These are phyloP conservation scores for Ormyrus labotus DNA, from an alignment of 2,888 invertebrate species.

Conservation along the genomic window DNA sequence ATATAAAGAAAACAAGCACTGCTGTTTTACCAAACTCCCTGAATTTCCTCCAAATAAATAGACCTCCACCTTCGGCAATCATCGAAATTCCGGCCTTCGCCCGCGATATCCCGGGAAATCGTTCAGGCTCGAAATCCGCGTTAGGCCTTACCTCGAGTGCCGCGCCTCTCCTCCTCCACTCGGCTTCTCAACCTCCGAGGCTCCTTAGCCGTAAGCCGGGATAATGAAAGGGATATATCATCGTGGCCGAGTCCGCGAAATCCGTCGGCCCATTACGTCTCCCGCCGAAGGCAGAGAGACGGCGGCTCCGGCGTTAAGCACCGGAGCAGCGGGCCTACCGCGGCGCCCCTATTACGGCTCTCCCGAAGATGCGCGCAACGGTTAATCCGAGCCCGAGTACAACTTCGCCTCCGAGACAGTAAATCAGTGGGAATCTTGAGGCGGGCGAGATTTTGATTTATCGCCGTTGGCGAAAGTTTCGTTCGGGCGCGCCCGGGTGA, in stretches of 20 bases:
- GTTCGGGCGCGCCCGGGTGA: too few relatives aligned
- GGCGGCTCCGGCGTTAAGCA: neutral
- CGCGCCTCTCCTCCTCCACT: neutral
- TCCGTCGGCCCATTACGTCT: slow-evolving; percentile 69
- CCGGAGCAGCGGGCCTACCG: neutral
- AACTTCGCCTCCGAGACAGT: neutral
- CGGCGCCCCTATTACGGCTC: neutral
- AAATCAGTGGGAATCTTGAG: too few relatives aligned
- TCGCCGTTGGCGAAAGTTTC: too few relatives aligned
- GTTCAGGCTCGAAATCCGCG: too few relatives aligned
- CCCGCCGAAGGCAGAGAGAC: slow-evolving; percentile 1
- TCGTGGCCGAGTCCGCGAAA: slow-evolving; percentile 60
- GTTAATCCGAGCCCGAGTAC: neutral
- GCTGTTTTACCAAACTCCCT: too few relatives aligned
- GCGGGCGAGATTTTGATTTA: too few relatives aligned
- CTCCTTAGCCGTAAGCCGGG: slow-evolving; percentile 61
- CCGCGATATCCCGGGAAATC: too few relatives aligned
- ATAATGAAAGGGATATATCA: slow-evolving; percentile 72
- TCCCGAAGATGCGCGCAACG: neutral
- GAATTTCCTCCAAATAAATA: too few relatives aligned
- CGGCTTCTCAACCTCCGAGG: neutral
- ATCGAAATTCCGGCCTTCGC: too few relatives aligned
- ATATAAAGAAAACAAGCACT: too few relatives aligned
- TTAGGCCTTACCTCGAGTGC: too few relatives aligned
- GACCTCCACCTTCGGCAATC: too few relatives aligned